Evolutionary conservation across 2,113 vertebrate species (phyloP).

Genomic region (Dromas ardeola): DNA sequence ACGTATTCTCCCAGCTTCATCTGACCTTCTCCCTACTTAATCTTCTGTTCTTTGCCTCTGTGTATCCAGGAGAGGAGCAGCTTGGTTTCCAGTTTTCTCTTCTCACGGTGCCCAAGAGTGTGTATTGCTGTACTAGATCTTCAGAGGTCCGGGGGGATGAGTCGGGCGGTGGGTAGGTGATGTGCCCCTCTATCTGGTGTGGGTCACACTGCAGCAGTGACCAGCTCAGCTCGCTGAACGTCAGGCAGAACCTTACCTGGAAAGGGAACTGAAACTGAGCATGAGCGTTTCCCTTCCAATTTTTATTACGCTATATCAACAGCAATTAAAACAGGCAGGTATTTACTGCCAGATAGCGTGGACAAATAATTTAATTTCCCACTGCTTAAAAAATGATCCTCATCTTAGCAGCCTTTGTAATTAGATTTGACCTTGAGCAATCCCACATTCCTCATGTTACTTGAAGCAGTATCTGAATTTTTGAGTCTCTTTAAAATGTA

Average conservation of each 20-base stretch:
- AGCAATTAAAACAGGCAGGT: constrained; percentile 53
- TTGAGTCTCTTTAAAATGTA: neutral
- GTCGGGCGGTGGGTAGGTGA: neutral
- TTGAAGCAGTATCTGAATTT: neutral
- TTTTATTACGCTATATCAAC: constrained; percentile 14
- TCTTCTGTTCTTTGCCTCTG: neutral
- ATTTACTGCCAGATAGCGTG: neutral
- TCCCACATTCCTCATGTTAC: neutral
- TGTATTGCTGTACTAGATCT: accelerated
- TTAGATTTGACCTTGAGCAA: constrained; percentile 50
- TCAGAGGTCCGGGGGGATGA: neutral
- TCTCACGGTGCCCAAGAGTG: neutral
- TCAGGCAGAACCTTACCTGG: neutral
- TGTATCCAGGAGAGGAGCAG: neutral
- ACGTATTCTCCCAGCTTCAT: accelerated
- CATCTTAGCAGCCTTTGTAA: constrained; percentile 17
- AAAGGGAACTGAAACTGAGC: neutral
- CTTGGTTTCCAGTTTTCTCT: neutral
- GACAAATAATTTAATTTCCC: constrained; percentile 49
- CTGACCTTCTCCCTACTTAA: neutral
- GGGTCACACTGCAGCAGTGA: neutral
- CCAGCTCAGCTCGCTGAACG: neutral
- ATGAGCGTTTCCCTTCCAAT: neutral
- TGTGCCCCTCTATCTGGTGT: neutral
- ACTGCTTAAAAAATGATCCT: neutral